Evolutionary conservation across 2,888 invertebrate genomes (phyloP), one percentile per base, ranked within the genome.

Genomic region (Perithous albicinctus): DNA sequence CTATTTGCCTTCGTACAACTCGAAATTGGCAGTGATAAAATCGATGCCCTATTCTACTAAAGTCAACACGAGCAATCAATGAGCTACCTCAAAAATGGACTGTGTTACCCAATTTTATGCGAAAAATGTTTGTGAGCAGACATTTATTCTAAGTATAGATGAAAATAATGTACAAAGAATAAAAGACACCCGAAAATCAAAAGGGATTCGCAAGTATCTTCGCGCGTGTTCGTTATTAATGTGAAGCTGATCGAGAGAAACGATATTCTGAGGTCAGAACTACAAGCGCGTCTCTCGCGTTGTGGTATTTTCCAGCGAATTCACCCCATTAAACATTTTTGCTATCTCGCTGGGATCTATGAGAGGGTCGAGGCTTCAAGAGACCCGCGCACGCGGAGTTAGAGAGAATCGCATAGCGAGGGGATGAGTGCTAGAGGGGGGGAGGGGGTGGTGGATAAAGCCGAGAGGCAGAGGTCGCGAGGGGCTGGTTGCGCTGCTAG

Each of bases 271-370:
- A 84, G 86, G 85, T 80, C 81, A 87, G 78, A 72, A 86, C 54
- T 82, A 77, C 84, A 83, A 82, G 84, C 51, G 12, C 73, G 78
- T 75, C 81, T 73, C 78, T 82, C 80, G 56, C 48, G 89, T 86
- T 86, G 86, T 79, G 88, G 89, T 90, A 92, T 92, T 92, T 92
- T 92, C 91, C 91, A 86, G 85, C 87, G 92, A 92, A 90, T 92
- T 92, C 92, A 91, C 91, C 90, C 92, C 92, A 92, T 92, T 92
- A 92, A 91, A 90, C 91, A 91, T 91, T 90, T 91, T 90, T 89
- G 88, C 91, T 91, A 91, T 92, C 91, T 91, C 87, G 87, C 87
- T 80, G 85, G 89, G 87, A 90, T 90, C 90, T 87, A 88, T 85
- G 86, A 78, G 85, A 86, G 86, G 85, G 86, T 85, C 83, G 85